phyloP scores from a whole-genome alignment of 2,113 vertebrate species.

The Oryzias celebensis region DNA sequence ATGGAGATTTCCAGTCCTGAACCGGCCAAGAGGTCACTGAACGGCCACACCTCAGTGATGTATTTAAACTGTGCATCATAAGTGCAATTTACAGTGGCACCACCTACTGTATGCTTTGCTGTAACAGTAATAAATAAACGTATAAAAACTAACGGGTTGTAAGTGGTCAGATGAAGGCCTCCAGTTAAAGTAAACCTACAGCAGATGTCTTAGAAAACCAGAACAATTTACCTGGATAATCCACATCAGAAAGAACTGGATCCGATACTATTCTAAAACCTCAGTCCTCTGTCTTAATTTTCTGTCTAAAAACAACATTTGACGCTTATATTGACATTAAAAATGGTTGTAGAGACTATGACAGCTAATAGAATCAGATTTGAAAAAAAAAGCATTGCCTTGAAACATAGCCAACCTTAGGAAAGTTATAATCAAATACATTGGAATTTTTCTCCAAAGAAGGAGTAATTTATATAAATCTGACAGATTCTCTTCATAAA shows the following conservation, averaged over 20 bases:
- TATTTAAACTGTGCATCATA: constrained; percentile 38
- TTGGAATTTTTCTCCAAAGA: constrained; percentile 28
- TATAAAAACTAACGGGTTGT: not conserved
- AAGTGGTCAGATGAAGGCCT: not conserved
- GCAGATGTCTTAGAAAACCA: not conserved
- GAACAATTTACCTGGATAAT: constrained; percentile 5
- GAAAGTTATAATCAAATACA: constrained; percentile 23
- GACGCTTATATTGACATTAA: not conserved
- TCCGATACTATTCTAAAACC: constrained; percentile 1
- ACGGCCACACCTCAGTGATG: constrained; percentile 34
- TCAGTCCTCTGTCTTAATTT: constrained; percentile 4
- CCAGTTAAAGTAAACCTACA: constrained; percentile 4
- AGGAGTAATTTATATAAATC: constrained; percentile 5
- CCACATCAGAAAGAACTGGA: not conserved
- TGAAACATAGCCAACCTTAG: not conserved
- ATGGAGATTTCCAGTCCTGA: constrained; percentile 4
- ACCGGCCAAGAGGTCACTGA: constrained; percentile 44
- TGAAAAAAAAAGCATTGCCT: constrained; percentile 1
- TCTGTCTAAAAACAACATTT: not conserved
- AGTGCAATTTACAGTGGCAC: constrained; percentile 43
- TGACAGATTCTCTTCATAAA: not conserved
- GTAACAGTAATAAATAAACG: constrained; percentile 11
- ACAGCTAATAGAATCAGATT: constrained; percentile 2
- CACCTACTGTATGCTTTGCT: constrained; percentile 25
- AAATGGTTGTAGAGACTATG: not conserved